Evolutionary conservation across 2,797 vertebrate genomes (phyloP).

Genomic region (Coendou prehensilis): DNA sequence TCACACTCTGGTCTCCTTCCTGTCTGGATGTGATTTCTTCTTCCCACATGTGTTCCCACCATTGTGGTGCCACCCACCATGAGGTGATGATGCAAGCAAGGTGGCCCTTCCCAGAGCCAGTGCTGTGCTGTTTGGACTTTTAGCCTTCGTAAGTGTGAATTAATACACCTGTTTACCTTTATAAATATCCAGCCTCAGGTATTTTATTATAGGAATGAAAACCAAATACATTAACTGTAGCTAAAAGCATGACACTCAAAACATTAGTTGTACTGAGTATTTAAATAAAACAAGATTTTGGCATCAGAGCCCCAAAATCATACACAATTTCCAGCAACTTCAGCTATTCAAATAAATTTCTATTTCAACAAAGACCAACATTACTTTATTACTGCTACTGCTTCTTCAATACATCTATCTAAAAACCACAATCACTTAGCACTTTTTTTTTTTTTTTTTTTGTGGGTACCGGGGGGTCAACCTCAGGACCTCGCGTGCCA

Average conservation of each 20-base stretch:
- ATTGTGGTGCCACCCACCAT: not conserved
- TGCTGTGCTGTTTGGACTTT: not conserved
- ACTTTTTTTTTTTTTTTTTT: constrained; percentile 63
- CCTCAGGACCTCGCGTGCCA: no score
- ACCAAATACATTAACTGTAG: constrained; percentile 25
- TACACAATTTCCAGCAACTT: not conserved
- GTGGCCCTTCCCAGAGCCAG: not conserved
- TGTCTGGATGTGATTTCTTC: not conserved
- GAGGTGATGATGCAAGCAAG: not conserved
- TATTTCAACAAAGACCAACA: constrained; percentile 28
- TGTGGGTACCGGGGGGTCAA: no score
- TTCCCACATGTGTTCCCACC: not conserved
- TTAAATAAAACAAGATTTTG: constrained; percentile 54
- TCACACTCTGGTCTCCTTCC: not conserved
- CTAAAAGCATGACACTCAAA: constrained; percentile 24
- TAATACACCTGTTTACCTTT: not conserved
- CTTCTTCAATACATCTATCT: not conserved
- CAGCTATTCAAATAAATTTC: constrained; percentile 43
- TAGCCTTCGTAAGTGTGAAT: not conserved
- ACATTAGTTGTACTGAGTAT: not conserved
- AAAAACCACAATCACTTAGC: constrained; percentile 36
- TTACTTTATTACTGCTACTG: not conserved
- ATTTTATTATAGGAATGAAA: not conserved
- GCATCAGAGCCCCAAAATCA: constrained; percentile 39
- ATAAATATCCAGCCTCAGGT: not conserved